Evolutionary conservation across 2,888 invertebrate genomes (phyloP).

Genomic region (Empis stercorea): DNA sequence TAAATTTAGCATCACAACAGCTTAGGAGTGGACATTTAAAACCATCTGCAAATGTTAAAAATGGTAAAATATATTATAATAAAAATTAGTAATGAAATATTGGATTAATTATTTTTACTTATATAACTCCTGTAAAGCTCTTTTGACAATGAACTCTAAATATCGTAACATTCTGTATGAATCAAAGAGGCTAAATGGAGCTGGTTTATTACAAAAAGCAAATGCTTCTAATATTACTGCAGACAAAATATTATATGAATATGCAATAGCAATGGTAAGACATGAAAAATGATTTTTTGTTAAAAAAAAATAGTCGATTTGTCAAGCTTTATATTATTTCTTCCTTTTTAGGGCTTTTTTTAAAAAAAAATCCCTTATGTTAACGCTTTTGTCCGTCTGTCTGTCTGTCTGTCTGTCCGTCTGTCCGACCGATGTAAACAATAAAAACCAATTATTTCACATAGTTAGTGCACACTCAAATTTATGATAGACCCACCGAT

Average conservation of each 20-base stretch:
- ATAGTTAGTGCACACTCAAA: too few relatives aligned
- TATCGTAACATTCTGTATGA: conserved; percentile 80
- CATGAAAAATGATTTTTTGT: neutral
- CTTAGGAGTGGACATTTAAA: conserved; percentile 72
- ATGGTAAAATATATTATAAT: conserved; percentile 44
- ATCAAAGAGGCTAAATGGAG: conserved; percentile 75
- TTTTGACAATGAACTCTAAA: conserved; percentile 80
- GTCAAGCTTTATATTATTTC: too few relatives aligned
- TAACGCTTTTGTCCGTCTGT: too few relatives aligned
- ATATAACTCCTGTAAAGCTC: conserved; percentile 46
- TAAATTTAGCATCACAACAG: conserved; percentile 78
- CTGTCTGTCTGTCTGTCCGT: too few relatives aligned
- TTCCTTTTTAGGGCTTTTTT: too few relatives aligned
- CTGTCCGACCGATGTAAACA: too few relatives aligned
- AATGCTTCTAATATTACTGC: conserved; percentile 69
- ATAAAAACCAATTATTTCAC: too few relatives aligned
- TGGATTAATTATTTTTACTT: neutral
- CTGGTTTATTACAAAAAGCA: conserved; percentile 55
- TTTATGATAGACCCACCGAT: too few relatives aligned
- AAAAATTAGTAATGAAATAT: too few relatives aligned
- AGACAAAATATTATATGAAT: conserved; percentile 92
- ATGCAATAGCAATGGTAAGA: conserved; percentile 91
- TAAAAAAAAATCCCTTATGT: too few relatives aligned
- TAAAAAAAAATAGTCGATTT: neutral
- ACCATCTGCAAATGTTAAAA: conserved; percentile 82